These are phyloP conservation scores for Zeus faber DNA, from an alignment of 2,113 vertebrate genomes.

Conservation along the genomic window DNA sequence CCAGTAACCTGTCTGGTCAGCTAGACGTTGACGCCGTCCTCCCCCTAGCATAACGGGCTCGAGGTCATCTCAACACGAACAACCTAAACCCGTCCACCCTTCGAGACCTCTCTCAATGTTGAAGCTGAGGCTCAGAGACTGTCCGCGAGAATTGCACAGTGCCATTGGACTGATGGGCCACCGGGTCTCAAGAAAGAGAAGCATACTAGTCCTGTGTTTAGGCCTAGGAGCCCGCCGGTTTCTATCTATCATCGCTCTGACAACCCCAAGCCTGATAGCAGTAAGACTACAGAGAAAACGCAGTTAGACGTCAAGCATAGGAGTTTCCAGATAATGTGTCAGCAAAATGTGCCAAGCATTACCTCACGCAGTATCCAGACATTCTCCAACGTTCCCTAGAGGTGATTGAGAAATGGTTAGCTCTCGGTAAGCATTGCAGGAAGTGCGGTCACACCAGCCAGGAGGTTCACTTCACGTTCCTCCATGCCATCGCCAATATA, in stretches of 20 bases:
- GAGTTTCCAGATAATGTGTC: neutral
- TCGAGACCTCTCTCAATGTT: neutral
- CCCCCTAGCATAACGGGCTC: no score
- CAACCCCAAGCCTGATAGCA: neutral
- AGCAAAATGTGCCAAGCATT: neutral
- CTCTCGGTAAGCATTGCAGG: no score
- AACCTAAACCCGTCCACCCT: slow-evolving; percentile 1
- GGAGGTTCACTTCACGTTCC: no score
- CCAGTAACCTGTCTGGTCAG: no score
- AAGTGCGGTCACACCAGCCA: no score
- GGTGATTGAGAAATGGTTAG: neutral
- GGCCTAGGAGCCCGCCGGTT: neutral
- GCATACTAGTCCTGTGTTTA: neutral
- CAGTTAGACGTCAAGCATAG: neutral
- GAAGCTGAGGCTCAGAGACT: neutral
- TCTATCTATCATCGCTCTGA: neutral
- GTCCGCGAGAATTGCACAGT: neutral
- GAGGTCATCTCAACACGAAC: neutral
- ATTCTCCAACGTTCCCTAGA: neutral
- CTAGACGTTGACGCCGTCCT: no score
- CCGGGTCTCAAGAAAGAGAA: neutral
- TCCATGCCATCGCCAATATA: no score
- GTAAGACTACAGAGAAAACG: neutral
- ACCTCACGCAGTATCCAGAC: neutral
- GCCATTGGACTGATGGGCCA: neutral